These are phyloP conservation scores for Pentamera pediparva DNA, from an alignment of 53 echinoderm and acorn worm genomes.

Conservation along the genomic window DNA sequence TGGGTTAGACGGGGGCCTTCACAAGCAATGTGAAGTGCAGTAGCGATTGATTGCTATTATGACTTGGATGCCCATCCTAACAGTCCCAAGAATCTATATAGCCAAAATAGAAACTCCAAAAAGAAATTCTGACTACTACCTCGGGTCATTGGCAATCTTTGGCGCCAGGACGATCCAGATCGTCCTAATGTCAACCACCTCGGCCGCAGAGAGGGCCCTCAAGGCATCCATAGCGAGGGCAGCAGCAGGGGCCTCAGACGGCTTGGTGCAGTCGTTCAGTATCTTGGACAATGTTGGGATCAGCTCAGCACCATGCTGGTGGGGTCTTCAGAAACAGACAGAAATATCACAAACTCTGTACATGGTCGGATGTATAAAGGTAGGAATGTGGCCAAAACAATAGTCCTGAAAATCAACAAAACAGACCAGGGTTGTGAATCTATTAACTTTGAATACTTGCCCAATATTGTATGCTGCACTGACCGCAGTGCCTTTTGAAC, in stretches of 20 bases:
- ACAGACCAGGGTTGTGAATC: no score
- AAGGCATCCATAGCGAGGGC: constrained; percentile 78
- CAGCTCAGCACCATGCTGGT: constrained; percentile 80
- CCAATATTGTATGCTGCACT: no score
- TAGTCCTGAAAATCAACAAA: background rate
- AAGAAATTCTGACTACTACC: no score
- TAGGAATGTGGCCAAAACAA: background rate
- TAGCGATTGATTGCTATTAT: no score
- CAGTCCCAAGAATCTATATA: no score
- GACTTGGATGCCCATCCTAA: no score
- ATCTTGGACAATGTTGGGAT: constrained; percentile 61
- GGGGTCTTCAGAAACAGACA: constrained; percentile 45
- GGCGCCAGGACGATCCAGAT: constrained; percentile 58
- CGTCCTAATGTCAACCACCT: constrained; percentile 78
- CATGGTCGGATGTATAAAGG: background rate
- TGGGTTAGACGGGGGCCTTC: no score
- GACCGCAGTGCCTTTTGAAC: no score
- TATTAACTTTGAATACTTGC: no score
- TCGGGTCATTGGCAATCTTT: constrained; percentile 58
- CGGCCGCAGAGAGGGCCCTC: constrained; percentile 55
- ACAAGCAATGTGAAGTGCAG: no score
- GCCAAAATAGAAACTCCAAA: no score
- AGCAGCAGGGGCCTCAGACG: constrained; percentile 47
- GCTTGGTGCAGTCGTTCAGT: constrained; percentile 55
- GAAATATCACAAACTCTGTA: background rate